These are phyloP conservation scores for Syritta pipiens DNA, from an alignment of 2,888 invertebrate species.

Conservation along the genomic window DNA sequence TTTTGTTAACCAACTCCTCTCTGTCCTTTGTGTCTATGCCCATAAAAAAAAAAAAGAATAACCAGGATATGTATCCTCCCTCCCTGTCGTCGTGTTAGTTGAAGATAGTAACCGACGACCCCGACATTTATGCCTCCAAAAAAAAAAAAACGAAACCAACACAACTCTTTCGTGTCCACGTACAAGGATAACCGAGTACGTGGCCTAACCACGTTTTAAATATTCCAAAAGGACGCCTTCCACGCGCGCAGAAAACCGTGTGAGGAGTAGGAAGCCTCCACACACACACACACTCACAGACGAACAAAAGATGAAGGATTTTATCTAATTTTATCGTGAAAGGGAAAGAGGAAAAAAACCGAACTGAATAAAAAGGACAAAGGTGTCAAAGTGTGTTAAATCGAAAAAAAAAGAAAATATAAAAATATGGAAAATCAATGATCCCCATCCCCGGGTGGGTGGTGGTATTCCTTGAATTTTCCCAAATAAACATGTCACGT, in stretches of 20 bases:
- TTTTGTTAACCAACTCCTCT: slow-evolving; percentile 28
- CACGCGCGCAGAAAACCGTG: background rate
- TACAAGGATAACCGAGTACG: slow-evolving; percentile 14
- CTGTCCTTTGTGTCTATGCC: slow-evolving; percentile 35
- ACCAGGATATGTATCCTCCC: background rate
- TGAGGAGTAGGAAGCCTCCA: background rate
- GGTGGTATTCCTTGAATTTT: background rate
- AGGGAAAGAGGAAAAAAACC: background rate
- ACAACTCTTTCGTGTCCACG: slow-evolving; percentile 6
- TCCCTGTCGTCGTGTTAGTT: slow-evolving; percentile 24
- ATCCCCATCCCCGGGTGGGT: background rate
- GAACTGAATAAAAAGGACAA: background rate
- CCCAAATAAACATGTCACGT: slow-evolving; percentile 1
- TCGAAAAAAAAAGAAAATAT: no score
- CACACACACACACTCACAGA: slow-evolving; percentile 24
- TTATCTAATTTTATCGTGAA: slow-evolving; percentile 36
- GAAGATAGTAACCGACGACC: slow-evolving; percentile 25
- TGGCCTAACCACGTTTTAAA: slow-evolving; percentile 25
- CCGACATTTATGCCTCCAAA: slow-evolving; percentile 17
- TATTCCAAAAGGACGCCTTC: slow-evolving; percentile 45
- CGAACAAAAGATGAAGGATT: slow-evolving; percentile 25
- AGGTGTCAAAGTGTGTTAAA: slow-evolving; percentile 6
- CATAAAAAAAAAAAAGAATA: background rate
- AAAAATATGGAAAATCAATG: slow-evolving; percentile 32
- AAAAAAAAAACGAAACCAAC: no score